Evolutionary conservation across 1,140 invertebrate species (phyloP), one percentile per base, ranked within the genome.

Genomic region (Cataglyphis hispanica): DNA sequence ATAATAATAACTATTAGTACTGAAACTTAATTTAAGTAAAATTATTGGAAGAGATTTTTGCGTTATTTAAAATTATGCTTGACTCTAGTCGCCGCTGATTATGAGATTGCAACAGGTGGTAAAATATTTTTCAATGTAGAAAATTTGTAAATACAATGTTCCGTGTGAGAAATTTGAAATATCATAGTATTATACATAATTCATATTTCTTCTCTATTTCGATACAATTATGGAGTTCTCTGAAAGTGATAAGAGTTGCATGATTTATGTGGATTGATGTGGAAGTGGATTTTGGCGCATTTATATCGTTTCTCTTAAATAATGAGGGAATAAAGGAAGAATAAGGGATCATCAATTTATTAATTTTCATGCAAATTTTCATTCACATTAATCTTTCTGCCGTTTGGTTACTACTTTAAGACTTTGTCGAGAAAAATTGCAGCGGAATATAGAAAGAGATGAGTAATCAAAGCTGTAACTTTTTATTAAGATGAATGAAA

Each of bases 361-460:
- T 3, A 31, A 31, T 31, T 31, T 31, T 25, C 19, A 67, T 37
- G 64, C 88, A 77, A 85, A 66, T 16, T 64, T 77, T 88, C 81
- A 87, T 77, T 64, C 58, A 78, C 56, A 90, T 84, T 69, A 84
- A 74, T 72, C 50, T 60, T 10, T 50, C 81, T 31, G 63, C 13
- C 86, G 25, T 74, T 85, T 63, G 76, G 27, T 43, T 11, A 27
- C 4, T 75, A 43, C 46, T 22, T 72, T 25, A 74, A 53, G 19
- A 43, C n/a, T 74, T 83, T 22, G 78, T 34, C 6, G 56, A 11
- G 8, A 22, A 37, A 43, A 60, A 19, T 19, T 22, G 34, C 19
- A 25, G 25, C 8, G 7, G 7, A 40, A 58, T 74, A 40, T 43
- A 25, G 4, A 27, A 22, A 43, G 2, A 43, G 66, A 67, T 72